Conservation (phyloP, 2,888 invertebrate species). For the Drosophila mettleri region DNA sequence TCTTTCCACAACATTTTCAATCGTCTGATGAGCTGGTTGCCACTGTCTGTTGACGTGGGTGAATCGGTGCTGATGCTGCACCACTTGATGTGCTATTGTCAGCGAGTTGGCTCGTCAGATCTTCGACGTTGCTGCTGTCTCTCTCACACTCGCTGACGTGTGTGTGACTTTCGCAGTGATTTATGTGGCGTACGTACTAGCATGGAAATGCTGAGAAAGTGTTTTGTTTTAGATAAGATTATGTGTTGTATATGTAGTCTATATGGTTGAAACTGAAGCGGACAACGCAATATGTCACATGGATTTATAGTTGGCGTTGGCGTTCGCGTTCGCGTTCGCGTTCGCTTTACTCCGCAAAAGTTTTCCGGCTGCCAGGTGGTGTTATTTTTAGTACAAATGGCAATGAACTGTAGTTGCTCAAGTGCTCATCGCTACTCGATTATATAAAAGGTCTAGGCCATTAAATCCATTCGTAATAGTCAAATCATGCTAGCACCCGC, state of each 20-base stretch:
- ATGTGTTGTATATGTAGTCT: constrained; percentile 37
- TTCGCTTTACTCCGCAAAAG: constrained; percentile 52
- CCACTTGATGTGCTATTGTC: constrained; percentile 75
- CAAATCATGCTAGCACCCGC: constrained; percentile 31
- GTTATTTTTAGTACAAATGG: constrained; percentile 56
- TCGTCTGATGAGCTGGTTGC: constrained; percentile 35
- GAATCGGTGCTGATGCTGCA: constrained; percentile 52
- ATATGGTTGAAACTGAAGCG: constrained; percentile 27
- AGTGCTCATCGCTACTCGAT: constrained; percentile 34
- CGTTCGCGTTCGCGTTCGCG: constrained; percentile 33
- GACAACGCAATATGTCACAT: constrained; percentile 71
- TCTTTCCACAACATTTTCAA: constrained; percentile 23
- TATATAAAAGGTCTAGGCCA: constrained; percentile 75
- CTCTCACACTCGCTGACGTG: background rate
- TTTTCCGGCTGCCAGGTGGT: constrained; percentile 57
- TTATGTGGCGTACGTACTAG: constrained; percentile 52
- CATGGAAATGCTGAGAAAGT: constrained; percentile 59
- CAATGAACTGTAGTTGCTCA: constrained; percentile 66
- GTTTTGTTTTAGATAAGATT: constrained; percentile 78
- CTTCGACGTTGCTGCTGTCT: background rate
- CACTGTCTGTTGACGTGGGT: constrained; percentile 53
- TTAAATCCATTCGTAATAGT: constrained; percentile 7
- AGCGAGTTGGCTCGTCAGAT: constrained; percentile 53
- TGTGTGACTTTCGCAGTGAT: constrained; percentile 47
- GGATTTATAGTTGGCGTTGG: constrained; percentile 66